A percentile compares a stretch with the other conserved stretches of the same genome.
Conservation (phyloP, 2,888 invertebrate genomes). For the Dolichopus griseipennis region DNA sequence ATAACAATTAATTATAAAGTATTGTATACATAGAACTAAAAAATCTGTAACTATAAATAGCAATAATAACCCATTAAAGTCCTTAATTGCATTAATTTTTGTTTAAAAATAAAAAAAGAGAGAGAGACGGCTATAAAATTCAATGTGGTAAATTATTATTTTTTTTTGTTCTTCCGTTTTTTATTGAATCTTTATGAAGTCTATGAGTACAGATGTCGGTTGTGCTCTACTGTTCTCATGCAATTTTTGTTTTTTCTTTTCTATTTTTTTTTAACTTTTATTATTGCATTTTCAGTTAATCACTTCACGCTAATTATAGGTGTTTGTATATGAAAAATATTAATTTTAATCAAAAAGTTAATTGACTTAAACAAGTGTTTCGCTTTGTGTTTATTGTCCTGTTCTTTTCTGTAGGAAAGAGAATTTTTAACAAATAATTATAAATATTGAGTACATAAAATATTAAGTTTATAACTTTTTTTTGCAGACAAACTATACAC, state of each 20-base stretch:
- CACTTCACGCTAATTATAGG: not conserved
- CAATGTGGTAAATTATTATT: slow-evolving; percentile 1
- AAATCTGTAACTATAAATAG: not conserved
- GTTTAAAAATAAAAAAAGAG: not conserved
- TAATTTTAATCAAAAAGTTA: too few relatives aligned
- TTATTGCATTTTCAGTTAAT: not conserved
- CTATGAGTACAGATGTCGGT: not conserved
- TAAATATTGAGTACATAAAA: too few relatives aligned
- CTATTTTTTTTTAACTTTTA: not conserved
- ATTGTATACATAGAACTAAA: not conserved
- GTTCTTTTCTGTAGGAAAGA: too few relatives aligned
- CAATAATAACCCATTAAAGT: not conserved
- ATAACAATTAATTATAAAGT: slow-evolving; percentile 6
- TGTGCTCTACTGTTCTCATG: too few relatives aligned
- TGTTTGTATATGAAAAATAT: too few relatives aligned
- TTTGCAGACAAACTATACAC: too few relatives aligned
- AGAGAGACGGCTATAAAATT: not conserved
- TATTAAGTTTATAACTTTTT: too few relatives aligned
- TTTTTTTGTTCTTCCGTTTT: not conserved
- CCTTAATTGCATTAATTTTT: not conserved
- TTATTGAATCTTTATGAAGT: too few relatives aligned
- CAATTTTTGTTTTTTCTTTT: not conserved
- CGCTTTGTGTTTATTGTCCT: too few relatives aligned
- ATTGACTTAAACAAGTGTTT: too few relatives aligned
- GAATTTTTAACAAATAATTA: too few relatives aligned